Conservation (phyloP, 1,140 invertebrate species). For the Aphelinus certus region DNA sequence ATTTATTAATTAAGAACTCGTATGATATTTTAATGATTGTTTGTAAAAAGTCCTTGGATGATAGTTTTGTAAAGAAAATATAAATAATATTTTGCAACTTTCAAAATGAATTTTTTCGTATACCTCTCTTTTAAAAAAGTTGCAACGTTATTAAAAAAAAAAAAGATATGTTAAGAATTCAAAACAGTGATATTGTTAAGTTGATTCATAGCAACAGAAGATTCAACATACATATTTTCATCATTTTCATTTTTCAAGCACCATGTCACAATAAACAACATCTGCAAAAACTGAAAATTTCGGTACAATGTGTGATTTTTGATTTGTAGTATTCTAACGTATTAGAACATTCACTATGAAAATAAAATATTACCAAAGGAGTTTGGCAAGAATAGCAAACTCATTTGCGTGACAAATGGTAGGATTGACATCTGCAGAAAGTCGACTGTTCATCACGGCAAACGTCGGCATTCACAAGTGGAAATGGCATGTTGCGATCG, state of each 20-base stretch:
- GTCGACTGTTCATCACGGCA: conserved; percentile 70
- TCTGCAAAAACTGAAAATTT: conserved; percentile 52
- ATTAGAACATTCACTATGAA: background rate
- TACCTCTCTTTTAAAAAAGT: background rate
- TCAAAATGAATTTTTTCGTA: conserved; percentile 4
- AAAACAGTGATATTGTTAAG: background rate
- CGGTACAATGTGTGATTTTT: too few relatives aligned
- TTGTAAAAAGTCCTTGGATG: conserved; percentile 1
- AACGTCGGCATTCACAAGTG: conserved; percentile 73
- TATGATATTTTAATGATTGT: conserved; percentile 43
- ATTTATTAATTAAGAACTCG: conserved; percentile 47
- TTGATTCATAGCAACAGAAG: conserved; percentile 61
- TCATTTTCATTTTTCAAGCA: conserved; percentile 71
- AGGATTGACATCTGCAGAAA: conserved; percentile 67
- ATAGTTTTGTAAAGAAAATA: conserved; percentile 40
- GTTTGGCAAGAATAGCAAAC: conserved; percentile 70
- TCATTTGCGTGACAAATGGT: conserved; percentile 69
- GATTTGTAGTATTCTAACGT: background rate
- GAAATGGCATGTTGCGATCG: conserved; percentile 76
- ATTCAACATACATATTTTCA: conserved; percentile 73
- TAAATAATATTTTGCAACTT: conserved; percentile 44
- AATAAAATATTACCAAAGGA: conserved; percentile 59
- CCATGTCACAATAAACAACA: conserved; percentile 77
- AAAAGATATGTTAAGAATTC: too few relatives aligned
- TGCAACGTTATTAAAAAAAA: too few relatives aligned